Evolutionary conservation across 2,797 vertebrate genomes (phyloP).

Genomic region (Gobio occitaniae): DNA sequence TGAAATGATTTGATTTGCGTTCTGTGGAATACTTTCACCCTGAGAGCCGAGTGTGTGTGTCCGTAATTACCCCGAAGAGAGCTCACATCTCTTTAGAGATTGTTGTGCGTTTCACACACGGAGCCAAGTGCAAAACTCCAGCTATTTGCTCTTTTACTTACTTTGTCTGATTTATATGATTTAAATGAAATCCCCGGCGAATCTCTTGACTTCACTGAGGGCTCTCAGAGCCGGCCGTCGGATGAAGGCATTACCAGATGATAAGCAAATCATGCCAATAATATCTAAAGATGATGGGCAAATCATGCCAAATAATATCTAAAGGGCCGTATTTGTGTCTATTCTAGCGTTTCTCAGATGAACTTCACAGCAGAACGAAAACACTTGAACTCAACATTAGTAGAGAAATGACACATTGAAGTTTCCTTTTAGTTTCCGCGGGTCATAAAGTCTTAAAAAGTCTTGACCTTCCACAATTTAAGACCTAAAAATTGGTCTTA

Average conservation of each 20-base stretch:
- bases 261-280: constrained; percentile 1
- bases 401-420: background rate
- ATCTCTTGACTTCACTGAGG: background rate
- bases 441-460: too few species aligned
- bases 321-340: background rate
- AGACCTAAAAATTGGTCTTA: too few species aligned
- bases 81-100: constrained; percentile 15
- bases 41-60: constrained; percentile 8
- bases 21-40: background rate
- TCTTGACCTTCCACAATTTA: too few species aligned
- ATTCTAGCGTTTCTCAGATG: background rate
- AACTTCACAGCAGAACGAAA: background rate
- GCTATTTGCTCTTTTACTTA: constrained; percentile 20
- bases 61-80: constrained; percentile 17
- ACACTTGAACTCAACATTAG: background rate
- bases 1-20: constrained; percentile 20
- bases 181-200: background rate
- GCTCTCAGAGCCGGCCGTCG: too few species aligned
- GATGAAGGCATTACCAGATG: background rate
- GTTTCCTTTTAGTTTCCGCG: too few species aligned
- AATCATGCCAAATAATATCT: background rate
- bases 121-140: background rate
- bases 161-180: constrained; percentile 6
- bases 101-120: background rate
- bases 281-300: background rate